Evolutionary conservation across 2,888 invertebrate genomes (phyloP).

Genomic region (Carterocephalus palaemon): DNA sequence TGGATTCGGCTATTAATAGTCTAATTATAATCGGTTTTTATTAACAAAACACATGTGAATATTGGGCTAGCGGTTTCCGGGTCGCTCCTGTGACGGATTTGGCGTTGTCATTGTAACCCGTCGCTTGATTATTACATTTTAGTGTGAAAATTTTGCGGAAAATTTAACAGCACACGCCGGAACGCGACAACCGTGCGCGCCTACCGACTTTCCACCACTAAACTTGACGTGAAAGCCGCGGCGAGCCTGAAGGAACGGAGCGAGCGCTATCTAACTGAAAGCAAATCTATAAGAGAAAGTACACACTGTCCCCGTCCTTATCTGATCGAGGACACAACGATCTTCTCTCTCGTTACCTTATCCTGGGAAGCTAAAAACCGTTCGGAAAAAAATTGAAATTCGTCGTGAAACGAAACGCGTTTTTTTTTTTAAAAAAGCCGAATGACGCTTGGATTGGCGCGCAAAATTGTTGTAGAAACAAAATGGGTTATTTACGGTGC

Average conservation of each 20-base stretch:
- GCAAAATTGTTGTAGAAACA: slow-evolving; percentile 27
- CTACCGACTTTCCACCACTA: slow-evolving; percentile 36
- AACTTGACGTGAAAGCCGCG: slow-evolving; percentile 36
- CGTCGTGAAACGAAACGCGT: slow-evolving; percentile 44
- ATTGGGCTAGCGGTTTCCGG: background rate
- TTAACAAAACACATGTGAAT: slow-evolving; percentile 6
- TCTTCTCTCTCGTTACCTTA: slow-evolving; percentile 47
- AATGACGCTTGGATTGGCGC: slow-evolving; percentile 36
- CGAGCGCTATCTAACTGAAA: slow-evolving; percentile 48
- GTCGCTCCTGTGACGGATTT: background rate
- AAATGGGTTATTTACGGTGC: slow-evolving; percentile 16
- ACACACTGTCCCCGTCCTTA: slow-evolving; percentile 47
- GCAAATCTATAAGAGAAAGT: slow-evolving; percentile 73
- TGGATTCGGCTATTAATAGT: slow-evolving; percentile 21
- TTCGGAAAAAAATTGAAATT: slow-evolving; percentile 46
- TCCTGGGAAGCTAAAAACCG: slow-evolving; percentile 51
- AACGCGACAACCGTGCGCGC: slow-evolving; percentile 31
- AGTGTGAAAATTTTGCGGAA: slow-evolving; percentile 37
- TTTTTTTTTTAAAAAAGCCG: slow-evolving; percentile 31
- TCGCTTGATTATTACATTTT: slow-evolving; percentile 17
- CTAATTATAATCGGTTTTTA: slow-evolving; percentile 16
- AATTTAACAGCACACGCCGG: slow-evolving; percentile 33
- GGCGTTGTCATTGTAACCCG: background rate
- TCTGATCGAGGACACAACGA: slow-evolving; percentile 34
- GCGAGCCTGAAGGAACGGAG: slow-evolving; percentile 31